Conservation (phyloP, 2,888 invertebrate genomes). For the Protodeltote pygarga region DNA sequence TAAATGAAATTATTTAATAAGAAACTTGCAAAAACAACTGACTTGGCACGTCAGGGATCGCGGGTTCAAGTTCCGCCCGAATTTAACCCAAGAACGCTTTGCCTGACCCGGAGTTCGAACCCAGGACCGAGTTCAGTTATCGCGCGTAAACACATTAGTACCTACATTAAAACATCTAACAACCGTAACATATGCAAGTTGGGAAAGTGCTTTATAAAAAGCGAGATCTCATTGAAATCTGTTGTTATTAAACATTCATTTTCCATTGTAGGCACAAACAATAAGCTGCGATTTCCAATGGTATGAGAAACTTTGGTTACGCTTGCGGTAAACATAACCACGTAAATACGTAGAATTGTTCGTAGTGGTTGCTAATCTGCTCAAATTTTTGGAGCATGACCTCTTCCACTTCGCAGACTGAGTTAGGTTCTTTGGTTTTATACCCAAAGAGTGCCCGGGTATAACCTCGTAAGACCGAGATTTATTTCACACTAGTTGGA, state of each 20-base stretch:
- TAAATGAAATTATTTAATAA: too few species aligned
- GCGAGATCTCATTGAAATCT: conserved; percentile 36
- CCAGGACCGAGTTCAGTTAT: too few species aligned
- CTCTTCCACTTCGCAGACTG: too few species aligned
- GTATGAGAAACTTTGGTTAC: conserved; percentile 34
- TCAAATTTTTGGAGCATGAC: not conserved
- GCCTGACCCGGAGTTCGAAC: too few species aligned
- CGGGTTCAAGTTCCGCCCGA: too few species aligned
- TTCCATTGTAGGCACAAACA: conserved; percentile 46
- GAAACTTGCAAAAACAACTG: too few species aligned
- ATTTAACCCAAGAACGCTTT: too few species aligned
- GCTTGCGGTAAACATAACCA: conserved; percentile 19
- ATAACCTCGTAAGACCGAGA: too few species aligned
- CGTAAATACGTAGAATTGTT: not conserved
- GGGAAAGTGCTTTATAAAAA: conserved; percentile 44
- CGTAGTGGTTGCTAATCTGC: not conserved
- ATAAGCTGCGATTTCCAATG: conserved; percentile 45
- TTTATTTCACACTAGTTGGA: too few species aligned
- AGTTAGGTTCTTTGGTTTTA: too few species aligned
- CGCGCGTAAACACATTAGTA: not conserved
- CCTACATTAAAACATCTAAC: not conserved
- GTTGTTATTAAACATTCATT: conserved; percentile 38
- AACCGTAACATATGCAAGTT: conserved; percentile 7
- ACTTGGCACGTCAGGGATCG: too few species aligned
- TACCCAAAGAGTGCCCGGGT: too few species aligned